Evolutionary conservation across 2,113 vertebrate species (phyloP), one percentile per base, ranked within the genome.

Genomic region (Serinus canaria): DNA sequence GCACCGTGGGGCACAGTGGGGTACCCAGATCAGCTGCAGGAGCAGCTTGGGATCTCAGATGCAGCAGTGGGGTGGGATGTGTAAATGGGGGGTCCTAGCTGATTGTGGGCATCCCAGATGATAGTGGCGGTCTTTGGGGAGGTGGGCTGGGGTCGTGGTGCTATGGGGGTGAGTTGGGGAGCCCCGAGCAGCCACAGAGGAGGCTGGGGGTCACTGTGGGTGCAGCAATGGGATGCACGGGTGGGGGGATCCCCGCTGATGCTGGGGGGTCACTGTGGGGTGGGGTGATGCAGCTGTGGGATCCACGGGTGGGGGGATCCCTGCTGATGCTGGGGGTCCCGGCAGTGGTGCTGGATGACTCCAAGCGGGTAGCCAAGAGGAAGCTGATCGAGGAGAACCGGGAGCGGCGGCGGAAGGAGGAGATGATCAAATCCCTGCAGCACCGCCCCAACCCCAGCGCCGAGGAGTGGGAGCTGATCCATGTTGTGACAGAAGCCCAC

Each of bases 351-450:
- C 96, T 99, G 98, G 99, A 99, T 37, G 99, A 99, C 59, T 98
- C 98, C 0, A 99, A 99, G 97, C 98, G 99, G 15, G 99, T 99
- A 96, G 99, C 99, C 47, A 99, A 99, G 97, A 96, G 99, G 77
- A 99, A 99, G 88, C 98, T 99, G 96, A 99, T 99, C 8, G 99
- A 99, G 97, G 99, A 99, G 98, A 99, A 99, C 94, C 98, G 99
- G 27, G 99, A 99, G 98, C 98, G 98, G 91, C 97, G 99, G 92
- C 98, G 98, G 94, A 98, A 98, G 96, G 99, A 99, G 92, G 99
- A 99, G 97, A 99, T 99, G 98, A 98, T 99, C 89, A 98, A 98
- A 50, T 99, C 98, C 4, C 94, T 99, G 96, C 99, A 99, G 98
- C 98, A 98, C 55, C 98, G 99, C 73, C 99, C 99, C 6, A 99